These are phyloP conservation scores for Elephas maximus DNA, from an alignment of 2,113 vertebrate genomes.

Conservation along the genomic window DNA sequence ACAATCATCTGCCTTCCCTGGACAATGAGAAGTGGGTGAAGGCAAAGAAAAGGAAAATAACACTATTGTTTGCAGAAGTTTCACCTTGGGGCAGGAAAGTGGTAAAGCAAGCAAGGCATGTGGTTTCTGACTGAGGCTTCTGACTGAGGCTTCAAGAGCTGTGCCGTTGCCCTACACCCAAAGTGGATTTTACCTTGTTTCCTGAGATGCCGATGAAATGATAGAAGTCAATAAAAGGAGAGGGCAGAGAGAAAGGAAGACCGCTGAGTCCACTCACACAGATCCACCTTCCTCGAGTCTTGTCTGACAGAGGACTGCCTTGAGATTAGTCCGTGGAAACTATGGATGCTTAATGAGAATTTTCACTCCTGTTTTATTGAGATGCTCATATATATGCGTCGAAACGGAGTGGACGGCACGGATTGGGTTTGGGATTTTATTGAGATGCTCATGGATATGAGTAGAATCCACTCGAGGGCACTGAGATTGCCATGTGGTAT, in stretches of 20 bases:
- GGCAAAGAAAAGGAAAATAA: background rate
- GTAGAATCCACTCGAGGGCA: no score
- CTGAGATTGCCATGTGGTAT: no score
- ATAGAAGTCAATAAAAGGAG: background rate
- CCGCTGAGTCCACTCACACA: background rate
- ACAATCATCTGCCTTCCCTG: no score
- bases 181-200: background rate
- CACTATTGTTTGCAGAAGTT: background rate
- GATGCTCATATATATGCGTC: no score
- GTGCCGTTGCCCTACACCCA: background rate
- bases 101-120: background rate
- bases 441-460: no score
- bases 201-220: background rate
- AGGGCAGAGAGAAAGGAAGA: background rate
- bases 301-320: no score
- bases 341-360: fast-evolving
- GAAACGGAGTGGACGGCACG: no score
- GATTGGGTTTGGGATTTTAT: no score
- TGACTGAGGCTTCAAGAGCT: background rate
- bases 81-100: background rate
- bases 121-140: background rate
- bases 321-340: no score
- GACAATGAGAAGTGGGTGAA: background rate
- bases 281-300: no score
- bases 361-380: no score